Base-by-base conservation (phyloP, 1,140 invertebrate genomes). In the Penaeus japonicus region DNA sequence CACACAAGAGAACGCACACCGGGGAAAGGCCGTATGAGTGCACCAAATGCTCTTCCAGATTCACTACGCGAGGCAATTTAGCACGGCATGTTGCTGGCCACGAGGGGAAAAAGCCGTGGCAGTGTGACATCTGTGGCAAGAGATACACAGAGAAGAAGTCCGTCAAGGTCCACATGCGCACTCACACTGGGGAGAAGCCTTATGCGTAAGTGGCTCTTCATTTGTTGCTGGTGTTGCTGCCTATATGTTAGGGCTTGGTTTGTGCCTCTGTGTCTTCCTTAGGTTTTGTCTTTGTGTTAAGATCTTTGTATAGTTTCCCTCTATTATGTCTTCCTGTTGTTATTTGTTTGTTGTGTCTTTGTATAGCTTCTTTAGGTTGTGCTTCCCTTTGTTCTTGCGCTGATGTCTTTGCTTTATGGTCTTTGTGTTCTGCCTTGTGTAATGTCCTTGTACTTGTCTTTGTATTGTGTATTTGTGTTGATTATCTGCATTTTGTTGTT, bases 91-190 rank as follows among this genome's bases (percentile, higher is more conserved):
- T 85, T 22, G 84, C 84, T 15, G 78, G 84, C 55, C 84, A 85
- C 18, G 84, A 85, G 7, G 84, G 84, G 18, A 59, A 85, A 55
- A 85, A 85, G 53, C 84, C 84, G 22, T 85, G 84, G 84, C 84
- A 85, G 53, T 85, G 84, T 77, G 53, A 70, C 17, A 30, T 78
- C 32, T 85, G 84, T 62, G 84, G 73, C 70, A 85, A 85, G 30
- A 54, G 84, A n/a, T 85, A 78, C 70, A 78, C 84, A 30, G 84
- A 85, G 53, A 85, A 85, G 59, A 85, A 85, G 30, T 85, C 84
- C 24, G 73, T 85, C 30, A 85, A 85, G 55, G 73, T 85, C 22
- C 84, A 85, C 53, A 78, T 85, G 73, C 70, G 84, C 20, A 62
- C 84, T 39, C 84, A 85, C 47, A 85, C 84, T 57, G 84, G 84